phyloP scores from a whole-genome alignment of 1,140 invertebrate species.

The Marisa cornuarietis region DNA sequence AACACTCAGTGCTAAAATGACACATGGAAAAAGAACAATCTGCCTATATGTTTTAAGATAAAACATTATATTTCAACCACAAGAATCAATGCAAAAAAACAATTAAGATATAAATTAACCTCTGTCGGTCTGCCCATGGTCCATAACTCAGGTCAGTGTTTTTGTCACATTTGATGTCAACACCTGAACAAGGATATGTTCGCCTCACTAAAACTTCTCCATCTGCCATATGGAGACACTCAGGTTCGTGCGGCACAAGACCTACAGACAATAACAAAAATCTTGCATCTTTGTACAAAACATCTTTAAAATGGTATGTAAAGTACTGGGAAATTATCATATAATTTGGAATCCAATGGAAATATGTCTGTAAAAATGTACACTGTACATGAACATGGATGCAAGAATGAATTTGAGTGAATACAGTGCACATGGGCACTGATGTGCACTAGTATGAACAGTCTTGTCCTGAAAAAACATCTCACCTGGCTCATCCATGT shows the following conservation, averaged over 20 bases:
- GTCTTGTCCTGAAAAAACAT: neutral
- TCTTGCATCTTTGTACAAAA: neutral
- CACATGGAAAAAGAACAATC: neutral
- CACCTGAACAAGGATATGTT: slow-evolving; percentile 91
- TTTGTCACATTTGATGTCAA: slow-evolving; percentile 96
- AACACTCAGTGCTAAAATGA: neutral
- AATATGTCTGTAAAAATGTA: neutral
- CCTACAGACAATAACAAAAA: slow-evolving; percentile 65
- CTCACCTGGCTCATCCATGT: slow-evolving; percentile 90
- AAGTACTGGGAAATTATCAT: neutral
- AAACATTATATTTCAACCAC: neutral
- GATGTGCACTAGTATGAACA: too few species aligned
- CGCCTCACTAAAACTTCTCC: slow-evolving; percentile 88
- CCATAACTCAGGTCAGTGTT: slow-evolving; percentile 97
- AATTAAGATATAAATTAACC: slow-evolving; percentile 62
- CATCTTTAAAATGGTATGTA: neutral
- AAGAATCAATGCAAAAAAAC: slow-evolving; percentile 5
- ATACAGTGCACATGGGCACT: too few species aligned
- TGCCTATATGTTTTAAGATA: neutral
- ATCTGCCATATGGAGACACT: slow-evolving; percentile 89
- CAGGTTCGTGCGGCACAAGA: slow-evolving; percentile 87
- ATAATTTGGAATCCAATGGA: neutral
- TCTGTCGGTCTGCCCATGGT: slow-evolving; percentile 96
- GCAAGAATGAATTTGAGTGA: too few species aligned
- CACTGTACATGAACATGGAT: neutral